Evolutionary conservation across 1,140 invertebrate species (phyloP).

Genomic region (Aphis craccivora): DNA sequence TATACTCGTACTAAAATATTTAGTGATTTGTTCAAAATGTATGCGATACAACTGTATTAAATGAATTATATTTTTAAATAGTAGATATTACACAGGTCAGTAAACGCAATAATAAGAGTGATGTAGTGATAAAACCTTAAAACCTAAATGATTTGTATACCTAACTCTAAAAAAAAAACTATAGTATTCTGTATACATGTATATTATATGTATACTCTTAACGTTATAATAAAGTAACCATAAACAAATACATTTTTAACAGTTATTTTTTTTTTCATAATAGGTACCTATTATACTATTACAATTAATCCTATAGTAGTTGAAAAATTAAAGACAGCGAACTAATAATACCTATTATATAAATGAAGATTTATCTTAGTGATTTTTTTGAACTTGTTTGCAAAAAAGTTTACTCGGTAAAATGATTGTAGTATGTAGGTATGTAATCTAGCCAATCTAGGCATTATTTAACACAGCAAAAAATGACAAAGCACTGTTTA

Average conservation of each 20-base stretch:
- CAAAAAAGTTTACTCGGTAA: not conserved
- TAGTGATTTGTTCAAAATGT: not conserved
- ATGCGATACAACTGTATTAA: not conserved
- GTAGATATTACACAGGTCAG: not conserved
- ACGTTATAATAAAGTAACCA: not conserved
- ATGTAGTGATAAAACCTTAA: not conserved
- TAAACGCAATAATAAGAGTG: not conserved
- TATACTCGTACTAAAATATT: not conserved
- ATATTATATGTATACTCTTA: too few species aligned
- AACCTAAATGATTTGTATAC: not conserved
- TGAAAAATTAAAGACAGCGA: not conserved
- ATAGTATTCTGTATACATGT: too few species aligned
- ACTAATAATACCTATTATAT: not conserved
- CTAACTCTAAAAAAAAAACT: not conserved
- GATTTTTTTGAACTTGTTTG: not conserved
- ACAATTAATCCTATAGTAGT: not conserved
- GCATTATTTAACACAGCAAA: not conserved
- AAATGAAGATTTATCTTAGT: not conserved
- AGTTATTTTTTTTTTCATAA: not conserved
- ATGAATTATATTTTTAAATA: not conserved
- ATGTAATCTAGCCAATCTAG: not conserved
- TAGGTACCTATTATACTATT: not conserved
- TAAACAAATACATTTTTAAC: not conserved
- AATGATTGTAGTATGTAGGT: not conserved
- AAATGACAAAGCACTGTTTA: conserved; percentile 16